Conservation (phyloP, 2,113 vertebrate genomes). For the Archilochus colubris region DNA sequence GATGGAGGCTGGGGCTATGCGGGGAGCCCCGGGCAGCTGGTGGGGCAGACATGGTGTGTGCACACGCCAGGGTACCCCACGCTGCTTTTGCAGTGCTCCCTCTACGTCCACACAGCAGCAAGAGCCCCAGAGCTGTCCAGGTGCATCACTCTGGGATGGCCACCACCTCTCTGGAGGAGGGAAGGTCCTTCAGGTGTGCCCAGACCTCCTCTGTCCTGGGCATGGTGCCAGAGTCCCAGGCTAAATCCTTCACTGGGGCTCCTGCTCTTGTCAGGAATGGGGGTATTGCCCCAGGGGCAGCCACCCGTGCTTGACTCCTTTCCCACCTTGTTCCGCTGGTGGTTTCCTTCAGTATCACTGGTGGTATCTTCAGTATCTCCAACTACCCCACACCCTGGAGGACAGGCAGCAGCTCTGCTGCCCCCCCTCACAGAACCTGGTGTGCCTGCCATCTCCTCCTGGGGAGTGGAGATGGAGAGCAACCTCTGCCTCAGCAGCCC, state of each 20-base stretch:
- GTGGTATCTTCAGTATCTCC: neutral
- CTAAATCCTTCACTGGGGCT: neutral
- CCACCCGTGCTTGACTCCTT: neutral
- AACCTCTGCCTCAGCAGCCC: neutral
- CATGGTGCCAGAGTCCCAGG: neutral
- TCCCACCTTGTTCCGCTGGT: rapidly evolving
- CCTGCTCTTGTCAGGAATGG: neutral
- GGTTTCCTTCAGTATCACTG: neutral
- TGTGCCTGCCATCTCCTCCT: neutral
- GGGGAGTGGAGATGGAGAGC: neutral
- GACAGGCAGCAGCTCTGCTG: rapidly evolving
- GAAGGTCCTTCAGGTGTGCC: neutral
- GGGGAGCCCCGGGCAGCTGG: neutral
- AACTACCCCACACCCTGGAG: rapidly evolving
- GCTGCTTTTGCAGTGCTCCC: neutral
- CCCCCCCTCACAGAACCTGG: rapidly evolving
- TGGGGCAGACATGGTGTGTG: rapidly evolving
- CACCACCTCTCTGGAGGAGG: neutral
- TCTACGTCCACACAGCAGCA: rapidly evolving
- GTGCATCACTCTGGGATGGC: too few species aligned
- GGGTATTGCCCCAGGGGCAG: neutral
- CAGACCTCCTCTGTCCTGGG: neutral
- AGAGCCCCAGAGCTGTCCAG: neutral
- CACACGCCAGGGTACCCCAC: rapidly evolving
- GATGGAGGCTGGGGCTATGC: rapidly evolving